Percentiles rank a stretch among this genome's conserved stretches.
These are phyloP conservation scores for Myiopsitta monachus DNA, from an alignment of 2,113 vertebrate genomes.

Conservation along the genomic window DNA sequence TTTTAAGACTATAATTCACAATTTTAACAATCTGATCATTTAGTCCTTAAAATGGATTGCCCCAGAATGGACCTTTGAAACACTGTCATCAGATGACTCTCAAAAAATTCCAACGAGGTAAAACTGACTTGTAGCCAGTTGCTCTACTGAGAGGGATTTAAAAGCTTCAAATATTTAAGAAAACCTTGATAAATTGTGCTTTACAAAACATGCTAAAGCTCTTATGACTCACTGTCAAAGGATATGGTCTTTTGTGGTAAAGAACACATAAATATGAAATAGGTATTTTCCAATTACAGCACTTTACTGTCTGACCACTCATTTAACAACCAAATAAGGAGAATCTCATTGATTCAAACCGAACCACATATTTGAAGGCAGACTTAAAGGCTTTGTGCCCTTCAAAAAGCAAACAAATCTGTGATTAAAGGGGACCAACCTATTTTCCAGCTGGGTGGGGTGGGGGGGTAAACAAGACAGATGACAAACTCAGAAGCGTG, in stretches of 20 bases:
- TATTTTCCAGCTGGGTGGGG: neutral
- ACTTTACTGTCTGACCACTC: neutral
- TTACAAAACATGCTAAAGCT: neutral
- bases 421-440: neutral
- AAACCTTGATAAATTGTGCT: neutral
- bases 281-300: accelerated
- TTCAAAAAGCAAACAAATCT: neutral
- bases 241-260: neutral
- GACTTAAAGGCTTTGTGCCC: neutral
- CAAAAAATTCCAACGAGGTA: neutral
- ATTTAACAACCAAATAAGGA: neutral
- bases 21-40: neutral
- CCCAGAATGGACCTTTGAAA: neutral
- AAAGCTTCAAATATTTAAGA: neutral
- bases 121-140: neutral
- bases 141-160: neutral
- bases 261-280: neutral
- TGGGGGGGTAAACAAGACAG: neutral
- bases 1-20: neutral
- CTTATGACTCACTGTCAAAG: neutral
- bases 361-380: neutral
- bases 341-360: neutral
- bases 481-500: neutral
- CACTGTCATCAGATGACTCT: neutral
- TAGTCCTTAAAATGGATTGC: neutral